Evolutionary conservation across 1,140 invertebrate species (phyloP).

Genomic region (Cotesia glomerata): DNA sequence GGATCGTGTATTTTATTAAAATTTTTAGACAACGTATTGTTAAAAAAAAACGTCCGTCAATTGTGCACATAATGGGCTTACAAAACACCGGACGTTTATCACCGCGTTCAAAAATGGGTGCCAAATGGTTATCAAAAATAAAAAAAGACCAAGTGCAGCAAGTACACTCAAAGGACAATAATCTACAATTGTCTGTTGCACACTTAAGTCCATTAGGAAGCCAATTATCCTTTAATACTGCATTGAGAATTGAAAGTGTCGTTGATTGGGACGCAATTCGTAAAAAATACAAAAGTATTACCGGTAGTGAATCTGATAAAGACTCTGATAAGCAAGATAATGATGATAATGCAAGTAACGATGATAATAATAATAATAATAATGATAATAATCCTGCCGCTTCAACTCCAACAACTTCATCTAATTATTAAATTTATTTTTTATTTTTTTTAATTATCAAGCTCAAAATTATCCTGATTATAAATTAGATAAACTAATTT

Average conservation of each 20-base stretch:
- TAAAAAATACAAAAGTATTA: constrained; percentile 83
- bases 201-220: constrained; percentile 81
- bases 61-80: constrained; percentile 83
- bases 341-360: constrained; percentile 58
- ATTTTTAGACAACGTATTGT: constrained; percentile 72
- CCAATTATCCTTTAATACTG: constrained; percentile 78
- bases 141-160: constrained; percentile 69
- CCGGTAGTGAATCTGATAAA: constrained; percentile 73
- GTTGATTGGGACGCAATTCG: constrained; percentile 90
- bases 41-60: constrained; percentile 79
- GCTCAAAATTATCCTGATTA: background rate
- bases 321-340: constrained; percentile 64
- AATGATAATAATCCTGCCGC: constrained; percentile 50
- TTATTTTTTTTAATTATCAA: background rate
- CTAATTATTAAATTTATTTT: constrained; percentile 38
- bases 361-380: constrained; percentile 48
- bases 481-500: too few species aligned
- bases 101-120: constrained; percentile 81
- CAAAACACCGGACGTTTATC: constrained; percentile 74
- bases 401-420: constrained; percentile 46
- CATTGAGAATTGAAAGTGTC: constrained; percentile 82
- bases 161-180: constrained; percentile 76
- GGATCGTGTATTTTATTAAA: constrained; percentile 86
- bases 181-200: constrained; percentile 74
- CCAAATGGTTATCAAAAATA: constrained; percentile 85